Percentiles rank a stretch among this genome's conserved stretches.
Evolutionary conservation across 2,113 vertebrate species (phyloP).

Genomic region (Trachemys scripta): DNA sequence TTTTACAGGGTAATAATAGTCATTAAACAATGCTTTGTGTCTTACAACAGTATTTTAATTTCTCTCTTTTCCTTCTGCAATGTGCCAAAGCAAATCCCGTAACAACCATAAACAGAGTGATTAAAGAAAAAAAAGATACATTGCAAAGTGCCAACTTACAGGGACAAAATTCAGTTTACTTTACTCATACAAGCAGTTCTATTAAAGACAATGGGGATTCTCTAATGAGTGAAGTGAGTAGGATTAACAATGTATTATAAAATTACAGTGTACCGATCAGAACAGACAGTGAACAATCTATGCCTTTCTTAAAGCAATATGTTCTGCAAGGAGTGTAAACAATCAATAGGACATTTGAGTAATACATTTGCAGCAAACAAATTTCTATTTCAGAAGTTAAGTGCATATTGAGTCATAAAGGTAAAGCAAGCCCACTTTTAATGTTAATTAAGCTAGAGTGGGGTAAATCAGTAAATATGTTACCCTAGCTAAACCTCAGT

Average conservation of each 20-base stretch:
- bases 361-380: background rate
- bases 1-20: conserved; percentile 15
- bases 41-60: background rate
- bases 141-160: background rate
- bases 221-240: background rate
- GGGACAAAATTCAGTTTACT: background rate
- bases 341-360: background rate
- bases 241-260: background rate
- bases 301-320: background rate
- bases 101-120: background rate
- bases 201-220: background rate
- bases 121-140: background rate
- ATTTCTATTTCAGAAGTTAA: background rate
- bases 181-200: background rate
- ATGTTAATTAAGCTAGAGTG: background rate
- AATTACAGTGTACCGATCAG: background rate
- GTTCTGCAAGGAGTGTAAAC: background rate
- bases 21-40: background rate
- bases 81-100: background rate
- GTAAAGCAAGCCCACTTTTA: background rate
- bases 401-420: background rate
- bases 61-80: background rate
- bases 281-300: background rate
- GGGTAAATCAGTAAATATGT: background rate
- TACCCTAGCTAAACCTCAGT: background rate